phyloP scores from a whole-genome alignment of 1,140 invertebrate species.

The Leptestheria dahalacensis region DNA sequence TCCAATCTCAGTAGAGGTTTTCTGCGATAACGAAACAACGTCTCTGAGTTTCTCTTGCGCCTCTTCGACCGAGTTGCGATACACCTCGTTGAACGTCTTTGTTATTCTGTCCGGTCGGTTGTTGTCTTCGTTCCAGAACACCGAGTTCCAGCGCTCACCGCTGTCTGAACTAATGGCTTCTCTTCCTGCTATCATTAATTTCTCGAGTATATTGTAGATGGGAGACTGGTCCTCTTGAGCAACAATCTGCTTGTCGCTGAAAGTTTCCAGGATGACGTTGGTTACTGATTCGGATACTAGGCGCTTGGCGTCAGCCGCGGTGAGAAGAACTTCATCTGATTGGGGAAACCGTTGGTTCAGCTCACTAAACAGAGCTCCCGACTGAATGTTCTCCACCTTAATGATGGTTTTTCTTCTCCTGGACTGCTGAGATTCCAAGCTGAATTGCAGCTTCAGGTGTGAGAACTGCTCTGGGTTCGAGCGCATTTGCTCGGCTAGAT shows the following conservation, averaged over 20 bases:
- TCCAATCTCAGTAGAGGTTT: background rate
- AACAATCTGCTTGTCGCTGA: too few relatives aligned
- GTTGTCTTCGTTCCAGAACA: background rate
- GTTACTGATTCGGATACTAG: too few relatives aligned
- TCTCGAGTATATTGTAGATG: background rate
- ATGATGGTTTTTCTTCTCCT: too few relatives aligned
- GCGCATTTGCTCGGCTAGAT: background rate
- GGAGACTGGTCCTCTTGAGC: background rate
- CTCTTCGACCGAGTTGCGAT: background rate
- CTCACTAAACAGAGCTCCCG: background rate
- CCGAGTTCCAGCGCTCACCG: background rate
- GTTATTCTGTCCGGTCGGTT: background rate
- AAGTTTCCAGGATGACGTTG: too few relatives aligned
- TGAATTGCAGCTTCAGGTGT: background rate
- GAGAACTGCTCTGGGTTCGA: background rate
- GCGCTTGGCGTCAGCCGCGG: too few relatives aligned
- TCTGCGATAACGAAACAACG: background rate
- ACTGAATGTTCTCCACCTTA: too few relatives aligned
- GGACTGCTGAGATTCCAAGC: background rate
- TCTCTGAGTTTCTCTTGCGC: background rate
- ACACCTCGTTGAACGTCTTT: background rate
- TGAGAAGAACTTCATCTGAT: background rate
- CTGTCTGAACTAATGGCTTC: background rate
- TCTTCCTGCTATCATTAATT: background rate
- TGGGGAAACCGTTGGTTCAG: background rate